Conservation (phyloP, 2,113 vertebrate genomes). For the Todiramphus saurophagus region DNA sequence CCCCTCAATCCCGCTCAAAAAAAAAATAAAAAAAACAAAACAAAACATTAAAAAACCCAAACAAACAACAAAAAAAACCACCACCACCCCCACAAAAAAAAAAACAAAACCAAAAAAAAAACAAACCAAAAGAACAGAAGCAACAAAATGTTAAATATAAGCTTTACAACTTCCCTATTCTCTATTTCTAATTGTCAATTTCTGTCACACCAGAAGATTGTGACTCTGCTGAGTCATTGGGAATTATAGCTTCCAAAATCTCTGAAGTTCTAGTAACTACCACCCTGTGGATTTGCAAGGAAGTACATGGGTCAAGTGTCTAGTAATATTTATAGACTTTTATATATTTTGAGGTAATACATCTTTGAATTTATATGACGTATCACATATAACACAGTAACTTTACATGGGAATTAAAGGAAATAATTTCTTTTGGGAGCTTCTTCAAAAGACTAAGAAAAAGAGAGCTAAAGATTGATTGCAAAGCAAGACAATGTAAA, state of each 20-base stretch:
- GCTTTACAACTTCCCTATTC: not conserved
- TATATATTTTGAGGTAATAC: no score
- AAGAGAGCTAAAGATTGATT: not conserved
- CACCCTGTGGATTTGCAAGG: not conserved
- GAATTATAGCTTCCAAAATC: not conserved
- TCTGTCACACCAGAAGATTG: not conserved
- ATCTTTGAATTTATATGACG: not conserved
- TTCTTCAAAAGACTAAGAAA: not conserved
- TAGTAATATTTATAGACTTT: not conserved
- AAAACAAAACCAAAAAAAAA: not conserved
- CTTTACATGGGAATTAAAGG: not conserved
- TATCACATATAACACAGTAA: not conserved
- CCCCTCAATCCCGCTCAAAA: accelerated
- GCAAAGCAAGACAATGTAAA: not conserved
- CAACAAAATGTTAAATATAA: not conserved
- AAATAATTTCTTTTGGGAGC: not conserved
- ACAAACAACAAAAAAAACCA: not conserved
- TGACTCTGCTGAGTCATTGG: not conserved
- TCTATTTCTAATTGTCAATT: not conserved
- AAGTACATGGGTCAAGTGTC: not conserved
- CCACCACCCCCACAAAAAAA: no score
- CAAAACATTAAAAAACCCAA: not conserved
- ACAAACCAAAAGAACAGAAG: not conserved
- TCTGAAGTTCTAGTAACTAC: not conserved
- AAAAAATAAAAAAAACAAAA: not conserved